Evolutionary conservation across 2,797 vertebrate genomes (phyloP).

Genomic region (Sebastolobus alascanus): DNA sequence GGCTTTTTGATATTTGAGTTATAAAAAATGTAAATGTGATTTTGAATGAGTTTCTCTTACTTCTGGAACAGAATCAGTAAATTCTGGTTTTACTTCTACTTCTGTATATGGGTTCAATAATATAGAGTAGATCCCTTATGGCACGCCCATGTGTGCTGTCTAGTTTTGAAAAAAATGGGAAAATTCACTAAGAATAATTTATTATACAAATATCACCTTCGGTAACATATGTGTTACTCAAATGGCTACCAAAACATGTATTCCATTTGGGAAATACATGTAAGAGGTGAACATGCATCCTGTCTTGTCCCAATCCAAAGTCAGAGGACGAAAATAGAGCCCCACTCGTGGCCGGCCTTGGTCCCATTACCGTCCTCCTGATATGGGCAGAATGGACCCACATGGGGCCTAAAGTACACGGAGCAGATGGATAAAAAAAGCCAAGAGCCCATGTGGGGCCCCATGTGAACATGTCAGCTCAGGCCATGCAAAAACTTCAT

Average conservation of each 20-base stretch:
- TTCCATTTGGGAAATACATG: neutral
- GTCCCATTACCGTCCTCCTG: neutral
- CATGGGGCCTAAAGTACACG: neutral
- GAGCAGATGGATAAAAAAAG: slow-evolving; percentile 38
- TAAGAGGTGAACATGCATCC: neutral
- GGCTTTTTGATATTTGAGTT: neutral
- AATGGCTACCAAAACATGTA: neutral
- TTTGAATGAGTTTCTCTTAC: neutral
- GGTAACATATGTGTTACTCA: neutral
- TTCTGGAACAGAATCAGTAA: neutral
- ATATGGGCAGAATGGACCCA: slow-evolving; percentile 22
- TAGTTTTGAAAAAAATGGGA: neutral
- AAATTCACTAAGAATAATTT: neutral
- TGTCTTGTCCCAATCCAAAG: neutral
- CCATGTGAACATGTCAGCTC: slow-evolving; percentile 10
- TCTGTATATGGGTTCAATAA: neutral
- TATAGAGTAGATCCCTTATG: neutral
- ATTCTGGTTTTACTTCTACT: neutral
- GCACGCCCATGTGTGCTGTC: neutral
- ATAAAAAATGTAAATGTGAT: neutral
- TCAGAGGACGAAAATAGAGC: slow-evolving; percentile 3
- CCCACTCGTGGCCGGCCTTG: neutral
- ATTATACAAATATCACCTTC: neutral
- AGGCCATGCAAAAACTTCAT: neutral
- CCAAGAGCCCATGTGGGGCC: neutral